A percentile compares a stretch with the other conserved stretches of the same genome.
phyloP scores from a whole-genome alignment of 1,140 invertebrate species.

The Drosophila ananassae region DNA sequence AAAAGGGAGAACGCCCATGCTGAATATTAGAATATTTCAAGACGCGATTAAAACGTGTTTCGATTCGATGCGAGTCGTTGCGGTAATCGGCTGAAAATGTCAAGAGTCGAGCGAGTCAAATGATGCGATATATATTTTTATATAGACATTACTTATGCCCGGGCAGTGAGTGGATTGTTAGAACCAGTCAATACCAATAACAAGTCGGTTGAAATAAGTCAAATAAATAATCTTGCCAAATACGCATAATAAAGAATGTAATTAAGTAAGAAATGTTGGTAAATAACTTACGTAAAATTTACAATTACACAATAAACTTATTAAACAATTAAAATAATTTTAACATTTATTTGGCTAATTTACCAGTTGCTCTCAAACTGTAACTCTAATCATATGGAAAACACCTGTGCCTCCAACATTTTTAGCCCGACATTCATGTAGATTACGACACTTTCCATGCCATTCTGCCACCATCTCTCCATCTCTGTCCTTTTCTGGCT shows the following conservation, averaged over 20 bases:
- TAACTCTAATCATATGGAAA: neutral
- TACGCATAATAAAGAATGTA: slow-evolving; percentile 3
- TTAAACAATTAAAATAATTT: neutral
- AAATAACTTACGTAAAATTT: neutral
- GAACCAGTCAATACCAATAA: slow-evolving; percentile 45
- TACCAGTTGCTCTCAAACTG: slow-evolving; percentile 1
- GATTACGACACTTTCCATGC: slow-evolving; percentile 31
- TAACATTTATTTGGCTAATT: neutral
- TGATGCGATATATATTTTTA: slow-evolving; percentile 54
- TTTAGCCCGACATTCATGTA: slow-evolving; percentile 10
- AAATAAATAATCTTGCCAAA: slow-evolving; percentile 40
- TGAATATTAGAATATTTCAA: slow-evolving; percentile 47
- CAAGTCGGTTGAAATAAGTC: slow-evolving; percentile 36
- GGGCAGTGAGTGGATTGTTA: slow-evolving; percentile 17
- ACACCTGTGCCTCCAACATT: neutral
- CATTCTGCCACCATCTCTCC: neutral
- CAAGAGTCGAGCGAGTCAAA: slow-evolving; percentile 57
- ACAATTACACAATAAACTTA: neutral
- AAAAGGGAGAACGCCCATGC: slow-evolving; percentile 42
- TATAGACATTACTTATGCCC: slow-evolving; percentile 42
- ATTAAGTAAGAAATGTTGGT: neutral
- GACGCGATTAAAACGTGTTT: slow-evolving; percentile 40
- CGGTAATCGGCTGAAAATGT: slow-evolving; percentile 52
- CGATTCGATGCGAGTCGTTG: slow-evolving; percentile 13
- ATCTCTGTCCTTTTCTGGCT: slow-evolving; percentile 3